A percentile compares a stretch with the other conserved stretches of the same genome.
phyloP scores from a whole-genome alignment of 1,140 invertebrate species.

The Drosophila ohnishii region DNA sequence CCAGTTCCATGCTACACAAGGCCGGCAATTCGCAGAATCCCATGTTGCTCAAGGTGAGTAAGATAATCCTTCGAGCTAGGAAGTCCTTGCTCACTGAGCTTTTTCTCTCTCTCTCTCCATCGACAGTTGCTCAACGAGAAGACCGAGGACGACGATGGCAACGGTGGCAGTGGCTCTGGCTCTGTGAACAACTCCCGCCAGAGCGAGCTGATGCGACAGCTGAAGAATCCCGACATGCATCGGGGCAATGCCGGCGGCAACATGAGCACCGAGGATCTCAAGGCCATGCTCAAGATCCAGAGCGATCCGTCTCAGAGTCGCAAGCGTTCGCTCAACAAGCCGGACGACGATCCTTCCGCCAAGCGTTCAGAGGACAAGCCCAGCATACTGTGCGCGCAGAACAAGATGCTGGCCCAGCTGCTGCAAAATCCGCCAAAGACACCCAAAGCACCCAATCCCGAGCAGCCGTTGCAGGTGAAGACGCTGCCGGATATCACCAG shows the following conservation, averaged over 20 bases:
- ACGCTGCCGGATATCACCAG: conserved; percentile 86
- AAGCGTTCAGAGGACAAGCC: conserved; percentile 85
- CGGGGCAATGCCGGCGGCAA: conserved; percentile 48
- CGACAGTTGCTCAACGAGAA: conserved; percentile 92
- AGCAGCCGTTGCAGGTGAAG: conserved; percentile 85
- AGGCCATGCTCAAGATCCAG: conserved; percentile 84
- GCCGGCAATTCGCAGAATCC: conserved; percentile 83
- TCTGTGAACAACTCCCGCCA: conserved; percentile 84
- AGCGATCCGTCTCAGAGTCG: conserved; percentile 84
- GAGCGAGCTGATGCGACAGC: conserved; percentile 91
- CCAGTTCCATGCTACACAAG: conserved; percentile 58
- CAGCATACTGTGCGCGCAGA: conserved; percentile 91
- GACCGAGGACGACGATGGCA: conserved; percentile 90
- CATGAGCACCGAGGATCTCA: conserved; percentile 81
- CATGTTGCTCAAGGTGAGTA: conserved; percentile 89
- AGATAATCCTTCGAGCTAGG: fast-evolving
- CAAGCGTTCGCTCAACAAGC: conserved; percentile 88
- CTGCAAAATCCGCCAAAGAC: conserved; percentile 90
- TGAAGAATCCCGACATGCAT: conserved; percentile 91
- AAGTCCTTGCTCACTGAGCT: neutral
- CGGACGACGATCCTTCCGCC: conserved; percentile 85
- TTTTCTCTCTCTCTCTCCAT: neutral
- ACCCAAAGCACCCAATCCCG: conserved; percentile 86
- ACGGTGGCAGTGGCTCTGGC: conserved; percentile 39
- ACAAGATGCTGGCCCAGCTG: conserved; percentile 93